Conservation (phyloP, 1,140 invertebrate genomes). For the Drosophila gunungcola region DNA sequence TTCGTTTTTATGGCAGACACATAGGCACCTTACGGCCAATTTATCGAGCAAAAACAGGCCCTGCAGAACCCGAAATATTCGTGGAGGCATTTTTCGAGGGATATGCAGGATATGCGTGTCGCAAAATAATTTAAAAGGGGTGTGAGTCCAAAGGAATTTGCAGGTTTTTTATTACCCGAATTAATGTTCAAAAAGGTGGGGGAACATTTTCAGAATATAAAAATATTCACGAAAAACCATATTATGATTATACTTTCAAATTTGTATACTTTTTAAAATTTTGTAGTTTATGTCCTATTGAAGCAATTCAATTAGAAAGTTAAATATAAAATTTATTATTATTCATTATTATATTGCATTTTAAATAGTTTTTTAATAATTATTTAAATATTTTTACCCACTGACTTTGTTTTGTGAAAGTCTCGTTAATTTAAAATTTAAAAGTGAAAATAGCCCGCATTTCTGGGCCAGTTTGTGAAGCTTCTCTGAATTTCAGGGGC, state of each 20-base stretch:
- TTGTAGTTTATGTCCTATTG: too few relatives aligned
- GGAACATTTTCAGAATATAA: neutral
- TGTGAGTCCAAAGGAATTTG: conserved; percentile 14
- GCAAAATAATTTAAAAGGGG: conserved; percentile 38
- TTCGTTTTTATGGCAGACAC: conserved; percentile 82
- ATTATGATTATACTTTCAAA: too few relatives aligned
- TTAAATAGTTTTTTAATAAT: too few relatives aligned
- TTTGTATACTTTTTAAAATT: too few relatives aligned
- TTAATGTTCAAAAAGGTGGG: neutral
- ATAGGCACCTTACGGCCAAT: conserved; percentile 79
- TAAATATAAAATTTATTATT: too few relatives aligned
- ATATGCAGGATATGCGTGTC: conserved; percentile 45
- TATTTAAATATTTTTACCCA: too few relatives aligned
- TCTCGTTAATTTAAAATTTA: neutral
- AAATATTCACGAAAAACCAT: neutral
- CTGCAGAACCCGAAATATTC: conserved; percentile 21
- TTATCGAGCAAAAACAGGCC: conserved; percentile 44
- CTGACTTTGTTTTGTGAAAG: neutral
- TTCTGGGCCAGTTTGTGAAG: neutral
- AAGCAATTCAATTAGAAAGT: too few relatives aligned
- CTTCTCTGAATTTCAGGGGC: neutral
- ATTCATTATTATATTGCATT: too few relatives aligned
- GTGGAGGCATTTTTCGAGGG: conserved; percentile 27
- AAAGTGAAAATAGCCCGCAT: conserved; percentile 27
- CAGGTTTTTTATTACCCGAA: conserved; percentile 3